Evolutionary conservation across 2,113 vertebrate genomes (phyloP).

Genomic region (Antidorcas marsupialis): DNA sequence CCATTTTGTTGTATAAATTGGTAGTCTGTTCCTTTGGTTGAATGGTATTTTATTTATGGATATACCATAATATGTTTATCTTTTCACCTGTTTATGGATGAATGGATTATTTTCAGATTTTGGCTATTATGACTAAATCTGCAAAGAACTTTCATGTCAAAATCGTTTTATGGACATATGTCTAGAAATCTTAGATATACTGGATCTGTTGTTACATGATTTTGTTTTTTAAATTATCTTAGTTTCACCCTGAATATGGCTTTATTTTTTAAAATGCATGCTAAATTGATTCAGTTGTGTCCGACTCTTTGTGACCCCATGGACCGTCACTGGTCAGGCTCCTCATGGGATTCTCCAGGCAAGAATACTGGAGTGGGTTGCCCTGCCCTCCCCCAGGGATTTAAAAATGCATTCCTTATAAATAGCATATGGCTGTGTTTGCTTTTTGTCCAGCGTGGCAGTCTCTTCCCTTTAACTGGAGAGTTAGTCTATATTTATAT

Average conservation of each 20-base stretch:
- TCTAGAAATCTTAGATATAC: background rate
- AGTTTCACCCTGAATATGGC: background rate
- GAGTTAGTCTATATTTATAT: conserved; percentile 7
- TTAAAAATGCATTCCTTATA: conserved; percentile 9
- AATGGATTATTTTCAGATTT: background rate
- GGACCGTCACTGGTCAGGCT: accelerated
- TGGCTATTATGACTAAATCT: background rate
- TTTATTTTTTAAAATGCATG: conserved; percentile 16
- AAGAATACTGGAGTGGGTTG: background rate
- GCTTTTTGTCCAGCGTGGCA: background rate
- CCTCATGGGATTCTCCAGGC: background rate
- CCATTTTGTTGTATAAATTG: background rate
- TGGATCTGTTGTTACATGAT: background rate
- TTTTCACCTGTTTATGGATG: background rate
- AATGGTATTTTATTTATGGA: background rate
- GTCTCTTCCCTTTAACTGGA: background rate
- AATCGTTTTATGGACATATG: background rate
- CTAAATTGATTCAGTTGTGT: background rate
- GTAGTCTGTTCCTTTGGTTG: background rate
- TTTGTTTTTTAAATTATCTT: background rate
- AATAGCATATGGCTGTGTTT: background rate
- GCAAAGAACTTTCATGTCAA: background rate
- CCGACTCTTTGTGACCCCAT: background rate
- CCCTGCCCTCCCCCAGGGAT: background rate
- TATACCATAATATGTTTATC: background rate